Conservation (phyloP, 2,888 invertebrate genomes). For the Dioctria linearis region DNA sequence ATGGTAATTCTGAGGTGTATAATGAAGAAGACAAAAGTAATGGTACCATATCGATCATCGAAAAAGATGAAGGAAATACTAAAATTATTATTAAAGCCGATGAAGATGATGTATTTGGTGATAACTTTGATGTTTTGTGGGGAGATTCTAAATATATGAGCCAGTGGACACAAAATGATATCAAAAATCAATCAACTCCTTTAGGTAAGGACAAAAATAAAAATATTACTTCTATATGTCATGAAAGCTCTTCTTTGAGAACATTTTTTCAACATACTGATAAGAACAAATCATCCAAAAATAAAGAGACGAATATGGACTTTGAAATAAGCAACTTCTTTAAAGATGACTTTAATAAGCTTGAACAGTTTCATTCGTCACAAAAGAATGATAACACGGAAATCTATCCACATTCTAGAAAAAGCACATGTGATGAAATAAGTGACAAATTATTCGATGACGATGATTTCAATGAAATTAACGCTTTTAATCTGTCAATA, state of each 20-base stretch:
- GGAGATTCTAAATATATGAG: conserved; percentile 55
- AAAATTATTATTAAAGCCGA: neutral
- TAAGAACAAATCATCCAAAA: neutral
- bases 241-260: conserved; percentile 23
- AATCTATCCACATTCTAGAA: neutral
- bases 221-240: neutral
- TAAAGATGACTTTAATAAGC: conserved; percentile 33
- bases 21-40: neutral
- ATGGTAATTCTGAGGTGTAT: conserved; percentile 8
- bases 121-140: conserved; percentile 15
- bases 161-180: conserved; percentile 45
- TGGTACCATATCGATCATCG: no score
- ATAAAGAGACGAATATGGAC: neutral
- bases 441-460: neutral
- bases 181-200: conserved; percentile 51
- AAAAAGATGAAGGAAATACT: neutral
- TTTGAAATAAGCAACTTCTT: conserved; percentile 20
- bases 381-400: neutral
- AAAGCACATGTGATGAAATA: neutral
- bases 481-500: neutral
- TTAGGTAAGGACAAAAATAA: neutral
- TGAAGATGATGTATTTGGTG: neutral
- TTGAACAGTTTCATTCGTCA: conserved; percentile 6
- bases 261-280: conserved; percentile 14
- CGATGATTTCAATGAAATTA: neutral